Conservation (phyloP, 2,797 vertebrate genomes). For the Pangasius larnaudii region DNA sequence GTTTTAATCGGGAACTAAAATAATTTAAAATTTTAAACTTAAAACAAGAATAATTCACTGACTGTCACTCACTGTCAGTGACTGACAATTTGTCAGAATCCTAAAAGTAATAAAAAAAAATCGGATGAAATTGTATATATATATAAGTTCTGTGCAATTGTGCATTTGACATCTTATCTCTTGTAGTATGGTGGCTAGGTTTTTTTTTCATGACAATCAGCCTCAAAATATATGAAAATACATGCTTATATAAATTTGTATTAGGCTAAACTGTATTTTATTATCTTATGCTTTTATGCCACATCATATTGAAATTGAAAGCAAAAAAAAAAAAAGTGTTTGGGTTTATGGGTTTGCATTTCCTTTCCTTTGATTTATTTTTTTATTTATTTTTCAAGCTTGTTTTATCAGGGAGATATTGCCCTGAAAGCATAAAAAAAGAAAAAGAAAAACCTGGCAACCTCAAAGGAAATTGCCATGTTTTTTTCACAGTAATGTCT, state of each 20-base stretch:
- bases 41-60: neutral
- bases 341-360: neutral
- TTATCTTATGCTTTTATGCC: neutral
- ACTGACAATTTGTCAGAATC: neutral
- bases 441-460: neutral
- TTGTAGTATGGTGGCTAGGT: too few relatives aligned
- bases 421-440: neutral
- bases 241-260: neutral
- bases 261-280: neutral
- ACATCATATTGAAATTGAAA: neutral
- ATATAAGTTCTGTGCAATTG: too few relatives aligned
- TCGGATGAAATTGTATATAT: too few relatives aligned
- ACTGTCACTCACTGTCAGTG: too few relatives aligned
- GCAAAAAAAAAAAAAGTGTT: neutral
- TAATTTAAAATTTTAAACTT: neutral
- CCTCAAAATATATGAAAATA: too few relatives aligned
- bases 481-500: neutral
- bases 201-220: too few relatives aligned
- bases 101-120: too few relatives aligned
- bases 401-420: neutral
- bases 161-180: too few relatives aligned
- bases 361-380: neutral
- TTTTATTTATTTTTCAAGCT: neutral
- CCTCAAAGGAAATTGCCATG: neutral
- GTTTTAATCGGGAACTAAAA: neutral